A percentile compares a stretch with the other conserved stretches of the same genome.
Evolutionary conservation across 2,797 vertebrate species (phyloP).

Genomic region (Cirrhinus mrigala): DNA sequence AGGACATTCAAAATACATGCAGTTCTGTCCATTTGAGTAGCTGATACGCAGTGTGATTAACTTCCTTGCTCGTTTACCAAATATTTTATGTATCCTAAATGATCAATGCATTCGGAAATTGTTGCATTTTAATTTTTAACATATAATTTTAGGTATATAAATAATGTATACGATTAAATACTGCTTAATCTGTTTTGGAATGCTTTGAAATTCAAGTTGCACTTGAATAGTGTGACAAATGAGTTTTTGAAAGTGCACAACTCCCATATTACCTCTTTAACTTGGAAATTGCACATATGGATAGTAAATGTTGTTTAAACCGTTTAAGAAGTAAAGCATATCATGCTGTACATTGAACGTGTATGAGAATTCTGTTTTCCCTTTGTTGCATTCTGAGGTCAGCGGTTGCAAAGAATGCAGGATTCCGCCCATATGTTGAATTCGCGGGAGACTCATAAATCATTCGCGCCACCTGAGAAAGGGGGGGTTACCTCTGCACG

Average conservation of each 20-base stretch:
- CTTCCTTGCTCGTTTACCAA: background rate
- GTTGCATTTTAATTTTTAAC: background rate
- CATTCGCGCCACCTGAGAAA: constrained; percentile 63
- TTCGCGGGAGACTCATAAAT: constrained; percentile 29
- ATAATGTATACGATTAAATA: background rate
- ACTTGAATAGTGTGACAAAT: background rate
- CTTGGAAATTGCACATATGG: background rate
- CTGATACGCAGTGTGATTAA: background rate
- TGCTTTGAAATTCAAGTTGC: background rate
- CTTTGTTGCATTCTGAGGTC: constrained; percentile 26
- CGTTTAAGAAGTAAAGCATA: background rate
- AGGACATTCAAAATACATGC: background rate
- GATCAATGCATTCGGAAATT: background rate
- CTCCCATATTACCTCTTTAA: background rate
- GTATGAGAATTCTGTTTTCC: background rate
- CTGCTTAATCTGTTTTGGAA: background rate
- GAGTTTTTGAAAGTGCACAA: background rate
- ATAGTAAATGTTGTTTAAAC: background rate
- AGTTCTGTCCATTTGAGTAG: background rate
- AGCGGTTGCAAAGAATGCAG: background rate
- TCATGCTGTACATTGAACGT: background rate
- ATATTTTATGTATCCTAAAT: background rate
- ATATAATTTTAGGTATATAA: background rate
- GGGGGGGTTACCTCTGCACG: constrained; percentile 64
- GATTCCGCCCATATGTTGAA: constrained; percentile 27